Conservation (phyloP, 2,797 vertebrate genomes). For the Crypturellus tataupa region DNA sequence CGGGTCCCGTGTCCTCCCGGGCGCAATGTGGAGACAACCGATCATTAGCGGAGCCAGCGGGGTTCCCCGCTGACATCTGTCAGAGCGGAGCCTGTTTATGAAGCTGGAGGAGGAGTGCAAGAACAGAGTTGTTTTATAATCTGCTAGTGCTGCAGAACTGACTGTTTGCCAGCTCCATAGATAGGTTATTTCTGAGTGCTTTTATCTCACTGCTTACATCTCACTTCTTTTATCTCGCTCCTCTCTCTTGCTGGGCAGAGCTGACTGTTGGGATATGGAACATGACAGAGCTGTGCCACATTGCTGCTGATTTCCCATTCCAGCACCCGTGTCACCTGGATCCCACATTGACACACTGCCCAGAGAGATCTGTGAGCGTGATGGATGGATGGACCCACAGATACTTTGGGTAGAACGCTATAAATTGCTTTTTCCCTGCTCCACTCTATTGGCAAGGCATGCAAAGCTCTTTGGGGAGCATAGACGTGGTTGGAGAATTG, state of each 20-base stretch:
- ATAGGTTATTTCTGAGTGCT: accelerated
- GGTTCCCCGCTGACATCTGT: background rate
- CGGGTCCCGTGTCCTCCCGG: background rate
- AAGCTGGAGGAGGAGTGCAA: background rate
- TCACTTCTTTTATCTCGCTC: background rate
- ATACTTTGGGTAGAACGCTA: accelerated
- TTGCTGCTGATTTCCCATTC: background rate
- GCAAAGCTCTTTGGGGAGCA: background rate
- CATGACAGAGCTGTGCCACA: background rate
- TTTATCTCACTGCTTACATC: background rate
- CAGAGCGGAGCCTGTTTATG: background rate
- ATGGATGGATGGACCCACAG: background rate
- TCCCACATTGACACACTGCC: background rate
- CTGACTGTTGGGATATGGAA: background rate
- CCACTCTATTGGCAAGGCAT: background rate
- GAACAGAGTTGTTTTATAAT: background rate
- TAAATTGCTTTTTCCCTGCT: background rate
- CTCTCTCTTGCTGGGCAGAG: background rate
- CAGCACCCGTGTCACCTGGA: background rate
- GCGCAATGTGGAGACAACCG: background rate
- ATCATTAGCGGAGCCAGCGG: background rate
- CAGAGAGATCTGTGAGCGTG: background rate
- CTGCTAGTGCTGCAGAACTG: background rate
- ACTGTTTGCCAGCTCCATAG: accelerated
- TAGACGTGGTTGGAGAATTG: accelerated